A percentile compares a stretch with the other conserved stretches of the same genome.
These are phyloP conservation scores for Origma solitaria DNA, from an alignment of 2,113 vertebrate genomes.

Conservation along the genomic window DNA sequence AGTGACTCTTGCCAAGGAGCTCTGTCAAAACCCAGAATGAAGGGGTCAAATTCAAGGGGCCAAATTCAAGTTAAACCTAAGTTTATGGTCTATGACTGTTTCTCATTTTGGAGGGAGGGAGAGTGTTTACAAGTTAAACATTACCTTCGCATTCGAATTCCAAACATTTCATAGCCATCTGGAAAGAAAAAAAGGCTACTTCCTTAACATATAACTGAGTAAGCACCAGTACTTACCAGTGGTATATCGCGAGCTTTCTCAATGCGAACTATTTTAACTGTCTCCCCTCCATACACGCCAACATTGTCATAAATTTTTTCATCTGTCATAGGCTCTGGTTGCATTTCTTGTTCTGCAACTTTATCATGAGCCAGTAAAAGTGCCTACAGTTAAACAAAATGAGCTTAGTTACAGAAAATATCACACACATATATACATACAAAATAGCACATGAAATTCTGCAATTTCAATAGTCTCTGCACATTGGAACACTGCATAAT, in stretches of 20 bases:
- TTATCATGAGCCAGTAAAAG: constrained; percentile 91
- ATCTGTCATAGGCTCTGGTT: constrained; percentile 77
- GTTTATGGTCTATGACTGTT: background rate
- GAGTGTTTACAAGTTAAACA: background rate
- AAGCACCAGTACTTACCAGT: constrained; percentile 77
- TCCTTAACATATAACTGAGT: background rate
- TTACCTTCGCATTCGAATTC: background rate
- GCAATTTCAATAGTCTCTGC: background rate
- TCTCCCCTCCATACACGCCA: constrained; percentile 85
- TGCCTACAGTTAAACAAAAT: constrained; percentile 75
- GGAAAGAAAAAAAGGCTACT: background rate
- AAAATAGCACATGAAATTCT: background rate
- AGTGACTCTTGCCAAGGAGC: background rate
- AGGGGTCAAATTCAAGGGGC: no score
- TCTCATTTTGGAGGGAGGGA: background rate
- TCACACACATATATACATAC: background rate
- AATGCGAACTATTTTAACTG: constrained; percentile 91
- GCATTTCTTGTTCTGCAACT: constrained; percentile 87
- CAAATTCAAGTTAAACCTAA: background rate
- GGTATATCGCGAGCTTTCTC: constrained; percentile 92
- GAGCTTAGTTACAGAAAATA: constrained; percentile 3
- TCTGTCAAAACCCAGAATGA: background rate
- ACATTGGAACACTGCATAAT: background rate
- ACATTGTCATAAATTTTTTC: constrained; percentile 79
- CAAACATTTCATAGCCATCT: background rate